Conservation (phyloP, 2,888 invertebrate species). For the Conchocele bisecta region DNA sequence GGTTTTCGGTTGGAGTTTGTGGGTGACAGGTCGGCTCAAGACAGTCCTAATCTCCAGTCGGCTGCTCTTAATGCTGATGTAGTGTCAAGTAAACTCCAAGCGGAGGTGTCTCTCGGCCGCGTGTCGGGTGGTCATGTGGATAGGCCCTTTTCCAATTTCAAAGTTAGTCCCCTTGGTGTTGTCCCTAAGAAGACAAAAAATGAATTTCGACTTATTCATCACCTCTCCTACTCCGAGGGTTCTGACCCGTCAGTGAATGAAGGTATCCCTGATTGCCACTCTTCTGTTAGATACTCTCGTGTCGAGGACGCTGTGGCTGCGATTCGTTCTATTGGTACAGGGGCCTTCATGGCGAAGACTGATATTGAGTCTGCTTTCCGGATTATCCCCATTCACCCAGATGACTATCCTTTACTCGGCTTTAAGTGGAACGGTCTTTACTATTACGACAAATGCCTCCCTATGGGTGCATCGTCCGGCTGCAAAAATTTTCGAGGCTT, state of each 20-base stretch:
- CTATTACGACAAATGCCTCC: slow-evolving; percentile 30
- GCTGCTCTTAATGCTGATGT: too few relatives aligned
- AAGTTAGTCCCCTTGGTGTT: slow-evolving; percentile 18
- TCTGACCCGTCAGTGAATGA: slow-evolving; percentile 27
- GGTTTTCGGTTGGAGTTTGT: too few relatives aligned
- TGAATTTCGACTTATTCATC: slow-evolving; percentile 31
- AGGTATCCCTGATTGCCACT: slow-evolving; percentile 14
- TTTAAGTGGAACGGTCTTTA: slow-evolving; percentile 24
- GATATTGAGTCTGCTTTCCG: slow-evolving; percentile 35
- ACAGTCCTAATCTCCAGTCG: too few relatives aligned
- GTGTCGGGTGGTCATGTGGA: slow-evolving; percentile 1
- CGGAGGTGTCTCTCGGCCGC: too few relatives aligned
- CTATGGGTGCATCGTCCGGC: slow-evolving; percentile 21
- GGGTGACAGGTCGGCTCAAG: too few relatives aligned
- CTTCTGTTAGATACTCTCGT: slow-evolving; percentile 15
- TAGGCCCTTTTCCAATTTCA: slow-evolving; percentile 7
- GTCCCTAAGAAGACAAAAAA: slow-evolving; percentile 11
- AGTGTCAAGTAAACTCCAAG: too few relatives aligned
- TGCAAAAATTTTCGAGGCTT: slow-evolving; percentile 31
- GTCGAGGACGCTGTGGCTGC: slow-evolving; percentile 22
- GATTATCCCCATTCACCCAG: slow-evolving; percentile 15
- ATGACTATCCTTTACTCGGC: slow-evolving; percentile 27
- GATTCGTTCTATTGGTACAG: not conserved
- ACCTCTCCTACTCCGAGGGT: slow-evolving; percentile 26
- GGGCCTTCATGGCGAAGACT: slow-evolving; percentile 9